Evolutionary conservation across 37 sponge, comb jelly and placozoan species (phyloP), one percentile per base, ranked within the genome.

Genomic region (Amphimedon queenslandica): DNA sequence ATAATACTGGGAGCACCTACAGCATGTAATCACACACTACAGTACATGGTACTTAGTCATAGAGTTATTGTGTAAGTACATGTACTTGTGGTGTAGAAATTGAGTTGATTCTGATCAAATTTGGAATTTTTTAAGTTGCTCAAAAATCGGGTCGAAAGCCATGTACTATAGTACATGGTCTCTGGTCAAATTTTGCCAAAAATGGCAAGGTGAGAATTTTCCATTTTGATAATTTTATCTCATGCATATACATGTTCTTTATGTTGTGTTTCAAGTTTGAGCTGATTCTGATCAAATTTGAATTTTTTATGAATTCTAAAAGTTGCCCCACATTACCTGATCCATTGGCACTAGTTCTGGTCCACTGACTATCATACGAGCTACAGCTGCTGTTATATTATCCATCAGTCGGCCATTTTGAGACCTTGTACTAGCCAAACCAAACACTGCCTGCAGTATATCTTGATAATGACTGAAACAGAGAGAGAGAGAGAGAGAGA

Each of bases 341-440:
- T 94, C 85, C 25, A 90, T 74, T 20, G 92, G 96, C 0, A 95
- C 83, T 35, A 37, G 55, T 1, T 88, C 87, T 30, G 71, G 74
- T 30, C 74, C 37, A 41, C 83, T 83, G 33, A 82, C 40, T 36
- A 95, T 92, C 92, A 95, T 91, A 21, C 96, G 77, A 47, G 84
- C 82, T 23, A 95, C 75, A 11, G 92, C 92, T 0, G 83, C 96
- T 58, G 77, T 69, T 4, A 88, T 71, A 70, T 95, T 95, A 77
- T 95, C 96, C 34, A 92, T 43, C 20, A 84, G 41, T n/a, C 87
- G 47, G 3, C 53, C 60, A 41, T 77, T 51, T 27, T 35, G 65
- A 43, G 53, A 60, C 32, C 68, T 53, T 0, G 71, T 64, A 29
- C 76, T 74, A 51, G 78, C 80, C 16, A 85, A 36, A 10, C 61